Evolutionary conservation across 2,113 vertebrate genomes (phyloP), one percentile per base, ranked within the genome.

Genomic region (Oryzias woworae): DNA sequence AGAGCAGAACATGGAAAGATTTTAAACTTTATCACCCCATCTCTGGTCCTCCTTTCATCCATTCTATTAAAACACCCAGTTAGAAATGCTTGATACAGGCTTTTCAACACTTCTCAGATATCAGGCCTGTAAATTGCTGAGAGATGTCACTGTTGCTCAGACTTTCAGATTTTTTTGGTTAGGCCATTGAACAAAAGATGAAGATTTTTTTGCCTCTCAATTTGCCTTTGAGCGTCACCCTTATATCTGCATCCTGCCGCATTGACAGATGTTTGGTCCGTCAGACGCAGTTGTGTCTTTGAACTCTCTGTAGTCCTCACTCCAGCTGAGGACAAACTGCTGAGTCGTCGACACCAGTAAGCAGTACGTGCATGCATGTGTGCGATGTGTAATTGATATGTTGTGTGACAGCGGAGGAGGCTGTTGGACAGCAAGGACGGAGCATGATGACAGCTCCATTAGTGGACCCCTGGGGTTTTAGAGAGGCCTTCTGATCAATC

Each of bases 361-460:
- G 67, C 56, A 42, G 55, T 46, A 43, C 49, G 49, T 45, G 65
- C 52, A 53, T 64, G 64, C 62, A 53, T 62, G 55, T 57, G 57
- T 58, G 55, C 46, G 55, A 48, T 48, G 52, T 67, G 62, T 44
- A 55, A 61, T 58, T 66, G 71, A 69, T 85, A 65, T 74, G 69
- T 51, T 48, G 59, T 58, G 61, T 78, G 83, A 80, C 78, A 78
- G 80, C 71, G 78, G 59, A 81, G 73, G 81, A 82, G 74, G 82
- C 60, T 67, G 75, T 82, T 81, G 75, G 69, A 73, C 75, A 78
- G 69, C 73, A 78, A 88, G 78, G 82, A 78, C 73, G 26, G 73
- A 66, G 59, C 65, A 56, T 76, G 53, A 79, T 86, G 87, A 87
- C 77, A 84, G 79, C 81, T 85, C 77, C 81, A 85, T 87, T 84